Percentiles rank a stretch among this genome's conserved stretches.
phyloP scores from a whole-genome alignment of 2,888 invertebrate genomes.

The Drosophila stalkeri region DNA sequence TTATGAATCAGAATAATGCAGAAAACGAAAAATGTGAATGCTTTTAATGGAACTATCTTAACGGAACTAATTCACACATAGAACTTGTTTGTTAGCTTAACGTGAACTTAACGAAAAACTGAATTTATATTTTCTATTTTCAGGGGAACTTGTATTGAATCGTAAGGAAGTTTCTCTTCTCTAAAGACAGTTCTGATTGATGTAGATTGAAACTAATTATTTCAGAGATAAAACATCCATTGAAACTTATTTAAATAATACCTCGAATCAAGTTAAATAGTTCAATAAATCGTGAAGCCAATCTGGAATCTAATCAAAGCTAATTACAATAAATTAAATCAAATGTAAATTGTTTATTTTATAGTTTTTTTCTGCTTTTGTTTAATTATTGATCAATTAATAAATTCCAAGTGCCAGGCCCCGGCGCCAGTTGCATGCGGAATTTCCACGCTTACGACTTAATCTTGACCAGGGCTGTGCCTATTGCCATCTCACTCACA shows the following conservation, averaged over 20 bases:
- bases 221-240: not conserved
- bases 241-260: not conserved
- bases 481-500: not conserved
- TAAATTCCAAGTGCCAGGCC: not conserved
- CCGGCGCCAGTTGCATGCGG: constrained; percentile 2
- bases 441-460: constrained; percentile 4
- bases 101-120: no score
- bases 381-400: constrained; percentile 8
- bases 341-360: not conserved
- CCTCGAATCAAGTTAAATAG: no score
- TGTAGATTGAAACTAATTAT: not conserved
- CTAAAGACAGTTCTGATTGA: not conserved
- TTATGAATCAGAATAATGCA: no score
- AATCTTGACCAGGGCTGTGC: not conserved
- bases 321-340: constrained; percentile 1
- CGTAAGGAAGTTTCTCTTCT: not conserved
- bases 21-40: no score
- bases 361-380: not conserved
- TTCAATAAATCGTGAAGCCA: not conserved
- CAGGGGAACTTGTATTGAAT: not conserved
- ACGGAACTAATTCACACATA: no score
- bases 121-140: no score
- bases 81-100: no score
- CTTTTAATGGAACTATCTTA: no score
- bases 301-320: not conserved